A percentile compares a stretch with the other conserved stretches of the same genome.
These are phyloP conservation scores for Sepiola atlantica DNA, from an alignment of 2,888 invertebrate genomes.

Conservation along the genomic window DNA sequence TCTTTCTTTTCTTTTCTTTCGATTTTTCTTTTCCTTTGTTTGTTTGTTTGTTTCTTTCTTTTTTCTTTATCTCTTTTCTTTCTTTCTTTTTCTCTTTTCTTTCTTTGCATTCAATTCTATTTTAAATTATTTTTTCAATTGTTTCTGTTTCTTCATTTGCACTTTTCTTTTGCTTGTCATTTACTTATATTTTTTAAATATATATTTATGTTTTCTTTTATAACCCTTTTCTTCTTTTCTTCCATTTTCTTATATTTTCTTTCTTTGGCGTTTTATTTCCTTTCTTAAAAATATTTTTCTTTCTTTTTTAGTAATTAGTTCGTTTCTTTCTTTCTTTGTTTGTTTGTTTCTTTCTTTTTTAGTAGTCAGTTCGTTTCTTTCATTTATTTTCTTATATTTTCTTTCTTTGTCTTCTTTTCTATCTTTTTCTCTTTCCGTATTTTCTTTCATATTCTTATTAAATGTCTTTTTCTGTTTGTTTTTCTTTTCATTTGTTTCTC, in stretches of 20 bases:
- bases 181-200: not conserved
- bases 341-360: not conserved
- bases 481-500: too few relatives aligned
- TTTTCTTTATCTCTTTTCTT: not conserved
- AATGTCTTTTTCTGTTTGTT: too few relatives aligned
- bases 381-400: too few relatives aligned
- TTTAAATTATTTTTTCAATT: not conserved
- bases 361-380: not conserved
- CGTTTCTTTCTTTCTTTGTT: not conserved
- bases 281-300: too few relatives aligned
- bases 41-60: not conserved
- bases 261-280: too few relatives aligned
- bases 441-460: too few relatives aligned
- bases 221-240: not conserved
- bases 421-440: too few relatives aligned
- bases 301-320: not conserved
- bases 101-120: not conserved
- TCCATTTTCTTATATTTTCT: not conserved
- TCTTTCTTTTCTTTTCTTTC: not conserved
- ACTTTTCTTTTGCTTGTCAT: not conserved
- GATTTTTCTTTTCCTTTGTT: not conserved
- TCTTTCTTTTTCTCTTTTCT: not conserved
- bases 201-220: not conserved
- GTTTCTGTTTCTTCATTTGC: not conserved
- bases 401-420: not conserved